These are phyloP conservation scores for Sinocyclocheilus grahami DNA, from an alignment of 2,113 vertebrate species.

Conservation along the genomic window DNA sequence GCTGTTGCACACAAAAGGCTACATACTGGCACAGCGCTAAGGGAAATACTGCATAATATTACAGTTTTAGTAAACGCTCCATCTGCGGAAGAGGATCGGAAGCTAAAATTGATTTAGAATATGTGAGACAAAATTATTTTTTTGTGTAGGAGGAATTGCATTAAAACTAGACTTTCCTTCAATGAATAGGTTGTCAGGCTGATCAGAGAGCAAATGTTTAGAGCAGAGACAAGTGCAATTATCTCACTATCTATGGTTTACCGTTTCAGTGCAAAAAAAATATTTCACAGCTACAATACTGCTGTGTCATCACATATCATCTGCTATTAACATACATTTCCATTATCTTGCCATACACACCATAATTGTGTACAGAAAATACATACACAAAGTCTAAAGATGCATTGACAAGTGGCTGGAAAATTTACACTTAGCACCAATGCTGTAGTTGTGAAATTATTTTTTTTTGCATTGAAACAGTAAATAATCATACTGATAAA, in stretches of 20 bases:
- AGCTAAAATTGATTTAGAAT: conserved; percentile 5
- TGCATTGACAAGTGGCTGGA: no score
- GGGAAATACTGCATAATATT: conserved; percentile 33
- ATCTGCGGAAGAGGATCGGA: background rate
- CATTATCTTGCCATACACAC: no score
- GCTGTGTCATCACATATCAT: background rate
- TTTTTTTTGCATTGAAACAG: no score
- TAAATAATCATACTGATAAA: no score
- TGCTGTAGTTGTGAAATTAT: no score
- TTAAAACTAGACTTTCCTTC: background rate
- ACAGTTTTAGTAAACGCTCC: conserved; percentile 34
- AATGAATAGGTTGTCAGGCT: background rate
- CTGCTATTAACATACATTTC: background rate
- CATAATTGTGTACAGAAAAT: no score
- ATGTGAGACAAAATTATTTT: background rate
- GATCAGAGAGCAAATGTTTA: background rate
- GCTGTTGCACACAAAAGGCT: conserved; percentile 35
- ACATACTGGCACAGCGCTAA: background rate
- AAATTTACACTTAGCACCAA: no score
- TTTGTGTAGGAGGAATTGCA: background rate
- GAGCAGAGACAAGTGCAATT: background rate
- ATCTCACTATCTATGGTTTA: background rate
- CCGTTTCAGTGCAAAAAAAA: background rate
- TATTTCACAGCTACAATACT: background rate
- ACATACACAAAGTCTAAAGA: no score